Percentiles rank a stretch among this genome's conserved stretches.
Conservation (phyloP, 1,140 invertebrate species). For the Drosophila aff. region DNA sequence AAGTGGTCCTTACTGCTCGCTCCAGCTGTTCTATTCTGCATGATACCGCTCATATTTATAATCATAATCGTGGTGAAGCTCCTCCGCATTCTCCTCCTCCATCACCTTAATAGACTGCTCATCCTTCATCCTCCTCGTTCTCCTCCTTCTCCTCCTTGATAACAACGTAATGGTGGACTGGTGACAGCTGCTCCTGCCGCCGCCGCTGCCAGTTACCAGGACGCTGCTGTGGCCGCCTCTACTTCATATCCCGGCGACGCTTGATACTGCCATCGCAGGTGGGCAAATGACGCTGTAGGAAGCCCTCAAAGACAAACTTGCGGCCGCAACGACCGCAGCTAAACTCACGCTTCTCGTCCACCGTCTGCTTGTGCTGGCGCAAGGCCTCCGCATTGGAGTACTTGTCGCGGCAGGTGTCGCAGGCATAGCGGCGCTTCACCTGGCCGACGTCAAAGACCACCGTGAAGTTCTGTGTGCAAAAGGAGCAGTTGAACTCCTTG, state of each 20-base stretch:
- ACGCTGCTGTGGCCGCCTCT: slow-evolving; percentile 71
- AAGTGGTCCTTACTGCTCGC: slow-evolving; percentile 11
- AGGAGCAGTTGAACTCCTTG: slow-evolving; percentile 82
- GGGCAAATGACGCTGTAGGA: slow-evolving; percentile 78
- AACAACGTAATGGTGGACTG: slow-evolving; percentile 70
- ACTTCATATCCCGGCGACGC: slow-evolving; percentile 80
- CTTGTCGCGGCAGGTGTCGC: slow-evolving; percentile 81
- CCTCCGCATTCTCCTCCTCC: not conserved
- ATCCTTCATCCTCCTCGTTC: slow-evolving; percentile 11
- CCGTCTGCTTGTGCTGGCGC: slow-evolving; percentile 75
- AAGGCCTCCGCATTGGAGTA: slow-evolving; percentile 80
- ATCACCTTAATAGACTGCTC: not conserved
- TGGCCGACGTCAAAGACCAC: slow-evolving; percentile 81
- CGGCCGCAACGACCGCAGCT: slow-evolving; percentile 78
- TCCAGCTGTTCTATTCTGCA: slow-evolving; percentile 5
- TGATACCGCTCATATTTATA: not conserved
- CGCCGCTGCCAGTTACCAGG: slow-evolving; percentile 50
- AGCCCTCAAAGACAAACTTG: slow-evolving; percentile 84
- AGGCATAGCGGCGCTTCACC: slow-evolving; percentile 82
- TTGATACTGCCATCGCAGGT: slow-evolving; percentile 83
- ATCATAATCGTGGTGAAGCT: not conserved
- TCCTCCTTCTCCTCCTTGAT: slow-evolving; percentile 53
- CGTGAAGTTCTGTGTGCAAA: slow-evolving; percentile 77
- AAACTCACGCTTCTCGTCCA: slow-evolving; percentile 83
- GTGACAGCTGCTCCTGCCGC: slow-evolving; percentile 9